phyloP scores from a whole-genome alignment of 2,888 invertebrate species.

The Himalopsyche kuldschensis region DNA sequence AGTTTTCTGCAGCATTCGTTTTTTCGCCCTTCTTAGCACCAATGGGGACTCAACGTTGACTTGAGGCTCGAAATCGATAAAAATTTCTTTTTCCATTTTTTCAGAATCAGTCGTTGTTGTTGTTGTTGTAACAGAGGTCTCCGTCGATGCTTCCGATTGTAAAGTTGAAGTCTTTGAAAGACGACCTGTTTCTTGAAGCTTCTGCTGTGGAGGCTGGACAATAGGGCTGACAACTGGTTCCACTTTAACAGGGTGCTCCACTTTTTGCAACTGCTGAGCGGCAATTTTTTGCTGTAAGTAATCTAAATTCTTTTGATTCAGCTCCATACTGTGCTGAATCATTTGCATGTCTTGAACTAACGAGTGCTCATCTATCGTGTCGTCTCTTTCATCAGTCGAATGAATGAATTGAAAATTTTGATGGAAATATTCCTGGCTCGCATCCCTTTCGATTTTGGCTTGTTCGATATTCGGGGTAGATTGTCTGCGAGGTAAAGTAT shows the following conservation, averaged over 20 bases:
- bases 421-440: conserved; percentile 55
- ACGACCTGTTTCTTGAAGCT: conserved; percentile 41
- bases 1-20: conserved; percentile 69
- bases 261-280: conserved; percentile 47
- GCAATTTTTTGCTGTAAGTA: conserved; percentile 59
- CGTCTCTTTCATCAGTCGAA: conserved; percentile 56
- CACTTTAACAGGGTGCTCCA: conserved; percentile 45
- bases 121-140: conserved; percentile 57
- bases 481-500: conserved; percentile 27
- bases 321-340: conserved; percentile 58
- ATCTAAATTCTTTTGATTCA: conserved; percentile 57
- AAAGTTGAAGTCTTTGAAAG: conserved; percentile 58
- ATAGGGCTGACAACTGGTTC: conserved; percentile 44
- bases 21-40: conserved; percentile 59
- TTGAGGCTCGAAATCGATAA: conserved; percentile 84
- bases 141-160: conserved; percentile 59
- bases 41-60: conserved; percentile 67
- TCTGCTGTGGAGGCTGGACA: conserved; percentile 52
- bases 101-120: conserved; percentile 58
- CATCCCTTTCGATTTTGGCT: conserved; percentile 29
- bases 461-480: conserved; percentile 36
- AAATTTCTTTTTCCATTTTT: conserved; percentile 76
- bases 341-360: conserved; percentile 50
- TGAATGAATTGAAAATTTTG: conserved; percentile 60
- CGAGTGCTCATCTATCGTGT: conserved; percentile 54